Evolutionary conservation across 2,797 vertebrate species (phyloP).

Genomic region (Enteromius paludinosus): DNA sequence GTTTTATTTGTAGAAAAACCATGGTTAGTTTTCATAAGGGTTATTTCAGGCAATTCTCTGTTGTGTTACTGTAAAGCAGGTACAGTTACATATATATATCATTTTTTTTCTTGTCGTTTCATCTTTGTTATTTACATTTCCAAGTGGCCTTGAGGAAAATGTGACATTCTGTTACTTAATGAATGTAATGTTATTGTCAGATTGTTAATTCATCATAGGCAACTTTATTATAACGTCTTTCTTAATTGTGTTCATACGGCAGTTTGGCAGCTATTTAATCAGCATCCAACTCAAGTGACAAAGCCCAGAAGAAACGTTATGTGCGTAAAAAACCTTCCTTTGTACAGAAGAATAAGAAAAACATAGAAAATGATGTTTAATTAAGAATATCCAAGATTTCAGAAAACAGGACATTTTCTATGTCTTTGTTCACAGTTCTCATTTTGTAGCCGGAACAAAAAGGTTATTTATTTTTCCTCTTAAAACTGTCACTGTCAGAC

Average conservation of each 20-base stretch:
- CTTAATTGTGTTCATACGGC: background rate
- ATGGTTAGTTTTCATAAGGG: background rate
- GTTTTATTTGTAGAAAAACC: background rate
- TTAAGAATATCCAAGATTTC: background rate
- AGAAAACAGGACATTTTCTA: background rate
- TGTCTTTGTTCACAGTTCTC: background rate
- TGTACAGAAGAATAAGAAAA: background rate
- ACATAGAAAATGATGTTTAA: background rate
- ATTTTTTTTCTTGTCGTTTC: background rate
- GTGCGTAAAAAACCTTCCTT: background rate
- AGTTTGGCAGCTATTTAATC: constrained; percentile 38
- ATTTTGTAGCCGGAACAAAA: background rate
- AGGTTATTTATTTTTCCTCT: background rate
- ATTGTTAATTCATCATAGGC: background rate
- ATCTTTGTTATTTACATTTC: background rate
- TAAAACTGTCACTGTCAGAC: background rate
- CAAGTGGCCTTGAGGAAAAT: background rate
- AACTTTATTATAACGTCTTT: background rate
- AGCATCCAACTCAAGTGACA: background rate
- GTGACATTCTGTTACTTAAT: background rate
- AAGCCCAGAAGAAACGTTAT: background rate
- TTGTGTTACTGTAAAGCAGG: background rate
- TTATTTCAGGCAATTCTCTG: background rate
- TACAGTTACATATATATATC: background rate
- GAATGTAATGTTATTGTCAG: background rate